Evolutionary conservation across 1,140 invertebrate genomes (phyloP), one percentile per base, ranked within the genome.

Genomic region (Steinernema khuongi): DNA sequence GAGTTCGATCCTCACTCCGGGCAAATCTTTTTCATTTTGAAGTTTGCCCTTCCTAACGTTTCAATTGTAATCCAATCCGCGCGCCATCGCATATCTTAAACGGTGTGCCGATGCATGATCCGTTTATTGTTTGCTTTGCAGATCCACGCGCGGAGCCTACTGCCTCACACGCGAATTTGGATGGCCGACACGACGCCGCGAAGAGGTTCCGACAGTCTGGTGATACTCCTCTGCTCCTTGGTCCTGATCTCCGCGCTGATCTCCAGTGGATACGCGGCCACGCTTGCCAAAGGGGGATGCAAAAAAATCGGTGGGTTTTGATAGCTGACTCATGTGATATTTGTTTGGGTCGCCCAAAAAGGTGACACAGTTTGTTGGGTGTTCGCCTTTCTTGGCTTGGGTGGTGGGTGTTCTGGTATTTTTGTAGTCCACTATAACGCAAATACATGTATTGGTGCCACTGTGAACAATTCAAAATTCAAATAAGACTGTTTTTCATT

Each of bases 1-100:
- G 91, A 92, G 91, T 93, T 93, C 91, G 91, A 92, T 91, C 91
- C 92, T 92, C 91, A 92, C 91, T 60, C 50, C 50, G 50, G 50
- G 50, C 50, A 60, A 60, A n/a, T 60, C 26, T 41, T n/a, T 41
- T 41, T n/a, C n/a, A 41, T 41, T 41, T 41, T 41, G 7, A 41
- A 41, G n/a, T 41, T 41, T 11, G n/a, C 7, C 36, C 36, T 41
- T 41, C 36, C n/a, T 41, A 11, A n/a, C 36, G n/a, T 41, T 41
- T n/a, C 36, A 7, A 41, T 41, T 41, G 7, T 41, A 11, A 11
- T 7, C 36, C 36, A 7, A 11, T 41, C 36, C 7, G 7, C 36
- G 36, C 36, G 36, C 7, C n/a, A 41, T 11, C 36, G 7, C 36
- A 41, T 11, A 41, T 41, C 36, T n/a, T 41, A n/a, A 41, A 41